These are phyloP conservation scores for Nannoperca australis DNA, from an alignment of 2,797 vertebrate genomes.

Conservation along the genomic window DNA sequence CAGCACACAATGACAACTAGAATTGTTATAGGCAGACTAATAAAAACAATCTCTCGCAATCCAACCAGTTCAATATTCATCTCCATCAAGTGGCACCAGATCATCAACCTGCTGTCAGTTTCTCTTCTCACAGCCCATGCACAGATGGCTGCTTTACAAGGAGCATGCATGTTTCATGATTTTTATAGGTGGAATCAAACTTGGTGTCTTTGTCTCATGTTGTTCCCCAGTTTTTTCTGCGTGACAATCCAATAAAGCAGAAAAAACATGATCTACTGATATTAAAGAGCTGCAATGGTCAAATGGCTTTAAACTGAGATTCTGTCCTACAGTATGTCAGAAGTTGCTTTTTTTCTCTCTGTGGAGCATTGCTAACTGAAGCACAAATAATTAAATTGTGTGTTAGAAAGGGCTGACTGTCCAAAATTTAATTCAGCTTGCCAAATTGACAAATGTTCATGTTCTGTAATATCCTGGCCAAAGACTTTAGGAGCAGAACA, in stretches of 20 bases:
- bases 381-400: slow-evolving; percentile 17
- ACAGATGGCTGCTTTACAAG: slow-evolving; percentile 27
- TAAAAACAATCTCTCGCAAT: slow-evolving; percentile 31
- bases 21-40: slow-evolving; percentile 37
- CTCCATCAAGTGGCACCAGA: slow-evolving; percentile 46
- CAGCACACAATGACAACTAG: slow-evolving; percentile 34
- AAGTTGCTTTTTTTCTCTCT: not conserved
- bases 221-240: slow-evolving; percentile 11
- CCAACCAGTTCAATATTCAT: slow-evolving; percentile 49
- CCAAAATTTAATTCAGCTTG: slow-evolving; percentile 38
- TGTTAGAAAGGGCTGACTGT: not conserved
- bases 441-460: slow-evolving; percentile 46
- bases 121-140: slow-evolving; percentile 18
- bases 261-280: not conserved
- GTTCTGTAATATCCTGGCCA: slow-evolving; percentile 34
- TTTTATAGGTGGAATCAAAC: slow-evolving; percentile 26
- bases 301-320: slow-evolving; percentile 16
- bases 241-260: slow-evolving; percentile 13
- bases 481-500: slow-evolving; percentile 31
- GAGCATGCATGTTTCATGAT: slow-evolving; percentile 5
- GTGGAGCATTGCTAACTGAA: slow-evolving; percentile 25
- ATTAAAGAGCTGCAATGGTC: slow-evolving; percentile 3
- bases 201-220: slow-evolving; percentile 1
- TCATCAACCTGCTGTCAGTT: slow-evolving; percentile 43
- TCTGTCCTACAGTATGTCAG: slow-evolving; percentile 1